Evolutionary conservation across 2,113 vertebrate genomes (phyloP).

Genomic region (Pycnonotus jocosus): DNA sequence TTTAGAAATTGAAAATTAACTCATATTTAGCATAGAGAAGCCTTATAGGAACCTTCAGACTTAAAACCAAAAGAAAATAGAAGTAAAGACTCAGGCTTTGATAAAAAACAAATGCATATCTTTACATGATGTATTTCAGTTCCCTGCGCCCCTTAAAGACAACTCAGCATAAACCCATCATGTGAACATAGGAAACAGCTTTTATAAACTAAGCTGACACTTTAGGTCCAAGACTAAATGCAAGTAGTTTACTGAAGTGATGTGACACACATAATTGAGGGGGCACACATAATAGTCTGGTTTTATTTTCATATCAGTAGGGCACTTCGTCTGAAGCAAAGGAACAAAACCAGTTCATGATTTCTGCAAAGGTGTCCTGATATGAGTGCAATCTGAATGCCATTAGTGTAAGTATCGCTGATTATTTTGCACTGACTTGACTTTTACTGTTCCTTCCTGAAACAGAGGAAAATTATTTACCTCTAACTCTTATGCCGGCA

Average conservation of each 20-base stretch:
- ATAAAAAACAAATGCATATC: not conserved
- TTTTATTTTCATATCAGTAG: not conserved
- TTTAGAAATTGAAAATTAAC: conserved; percentile 46
- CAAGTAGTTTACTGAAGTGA: not conserved
- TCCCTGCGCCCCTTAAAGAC: not conserved
- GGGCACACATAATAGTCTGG: not conserved
- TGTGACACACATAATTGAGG: not conserved
- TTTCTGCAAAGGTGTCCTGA: not conserved
- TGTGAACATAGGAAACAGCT: not conserved
- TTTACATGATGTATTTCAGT: not conserved
- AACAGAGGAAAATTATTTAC: not conserved
- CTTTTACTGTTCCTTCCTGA: not conserved
- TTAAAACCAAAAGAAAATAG: not conserved
- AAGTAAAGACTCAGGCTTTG: not conserved
- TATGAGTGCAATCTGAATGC: not conserved
- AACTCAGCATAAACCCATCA: not conserved
- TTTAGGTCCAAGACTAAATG: not conserved
- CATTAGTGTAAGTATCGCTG: not conserved
- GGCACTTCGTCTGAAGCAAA: rapidly evolving
- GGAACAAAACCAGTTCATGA: not conserved
- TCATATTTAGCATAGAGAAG: not conserved
- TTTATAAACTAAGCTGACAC: not conserved
- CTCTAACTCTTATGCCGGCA: not conserved
- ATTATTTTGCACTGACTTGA: not conserved
- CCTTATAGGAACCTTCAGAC: not conserved